Conservation (phyloP, 1,140 invertebrate species). For the Cotesia vestalis region DNA sequence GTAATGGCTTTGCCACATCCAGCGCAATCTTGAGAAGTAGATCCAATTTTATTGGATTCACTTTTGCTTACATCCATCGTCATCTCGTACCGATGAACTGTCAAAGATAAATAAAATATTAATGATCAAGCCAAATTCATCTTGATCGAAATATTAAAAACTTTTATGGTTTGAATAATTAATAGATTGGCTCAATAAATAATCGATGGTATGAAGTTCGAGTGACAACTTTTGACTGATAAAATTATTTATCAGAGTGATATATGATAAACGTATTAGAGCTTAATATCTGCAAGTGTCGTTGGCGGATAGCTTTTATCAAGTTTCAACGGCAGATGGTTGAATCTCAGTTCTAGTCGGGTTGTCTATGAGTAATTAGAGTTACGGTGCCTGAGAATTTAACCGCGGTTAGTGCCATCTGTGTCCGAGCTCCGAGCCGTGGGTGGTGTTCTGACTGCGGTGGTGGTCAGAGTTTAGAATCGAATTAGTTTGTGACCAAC, state of each 20-base stretch:
- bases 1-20: constrained; percentile 81
- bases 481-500: constrained; percentile 62
- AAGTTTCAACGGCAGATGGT: constrained; percentile 65
- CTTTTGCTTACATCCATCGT: constrained; percentile 69
- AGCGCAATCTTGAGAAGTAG: constrained; percentile 72
- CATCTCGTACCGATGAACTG: constrained; percentile 47
- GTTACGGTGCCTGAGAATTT: constrained; percentile 65
- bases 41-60: constrained; percentile 60
- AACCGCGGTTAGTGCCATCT: constrained; percentile 66
- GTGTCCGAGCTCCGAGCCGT: constrained; percentile 59
- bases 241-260: constrained; percentile 10
- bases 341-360: constrained; percentile 52
- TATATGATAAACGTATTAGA: constrained; percentile 20
- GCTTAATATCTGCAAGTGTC: constrained; percentile 22
- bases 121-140: background rate
- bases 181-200: background rate
- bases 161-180: background rate
- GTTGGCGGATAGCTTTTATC: constrained; percentile 50
- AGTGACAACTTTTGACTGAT: no score
- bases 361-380: constrained; percentile 68
- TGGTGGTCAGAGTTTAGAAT: constrained; percentile 67
- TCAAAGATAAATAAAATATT: background rate
- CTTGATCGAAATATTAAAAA: constrained; percentile 3
- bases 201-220: background rate
- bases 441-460: constrained; percentile 40